These are phyloP conservation scores for Perccottus glenii DNA, from an alignment of 2,113 vertebrate genomes.

Conservation along the genomic window DNA sequence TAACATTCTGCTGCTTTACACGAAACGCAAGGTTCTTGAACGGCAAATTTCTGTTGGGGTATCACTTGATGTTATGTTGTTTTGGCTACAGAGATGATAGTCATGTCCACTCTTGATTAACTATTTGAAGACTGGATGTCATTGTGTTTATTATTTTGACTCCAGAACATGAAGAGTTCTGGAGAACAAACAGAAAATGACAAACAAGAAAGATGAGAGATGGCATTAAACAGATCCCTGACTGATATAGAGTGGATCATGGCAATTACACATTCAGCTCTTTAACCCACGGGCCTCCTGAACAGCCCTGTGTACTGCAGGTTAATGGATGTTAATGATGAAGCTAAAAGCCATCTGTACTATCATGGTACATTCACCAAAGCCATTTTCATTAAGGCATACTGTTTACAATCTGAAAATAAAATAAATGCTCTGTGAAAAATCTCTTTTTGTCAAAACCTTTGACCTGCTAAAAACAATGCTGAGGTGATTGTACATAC, in stretches of 20 bases:
- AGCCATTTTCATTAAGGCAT: conserved; percentile 10
- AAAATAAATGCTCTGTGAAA: background rate
- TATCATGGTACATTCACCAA: background rate
- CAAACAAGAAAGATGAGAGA: conserved; percentile 1
- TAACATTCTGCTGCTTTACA: no score
- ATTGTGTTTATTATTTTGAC: background rate
- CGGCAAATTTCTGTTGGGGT: no score
- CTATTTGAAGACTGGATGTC: no score
- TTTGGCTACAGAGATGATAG: background rate
- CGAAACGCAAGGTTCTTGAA: no score
- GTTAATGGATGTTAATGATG: conserved; percentile 14
- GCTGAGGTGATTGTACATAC: no score
- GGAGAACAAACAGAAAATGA: background rate
- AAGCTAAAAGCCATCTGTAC: conserved; percentile 12
- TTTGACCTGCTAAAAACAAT: no score
- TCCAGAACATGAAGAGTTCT: background rate
- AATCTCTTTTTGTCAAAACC: background rate
- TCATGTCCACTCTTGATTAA: background rate
- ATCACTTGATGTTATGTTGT: background rate
- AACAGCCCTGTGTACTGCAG: conserved; percentile 8
- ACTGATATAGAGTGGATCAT: conserved; percentile 8
- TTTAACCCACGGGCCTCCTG: conserved; percentile 3
- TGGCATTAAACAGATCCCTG: conserved; percentile 2
- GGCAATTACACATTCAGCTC: conserved; percentile 5
- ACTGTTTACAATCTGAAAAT: background rate